Base-by-base conservation (phyloP, 2,888 invertebrate genomes). In the Caenorhabditis doughertyi region DNA sequence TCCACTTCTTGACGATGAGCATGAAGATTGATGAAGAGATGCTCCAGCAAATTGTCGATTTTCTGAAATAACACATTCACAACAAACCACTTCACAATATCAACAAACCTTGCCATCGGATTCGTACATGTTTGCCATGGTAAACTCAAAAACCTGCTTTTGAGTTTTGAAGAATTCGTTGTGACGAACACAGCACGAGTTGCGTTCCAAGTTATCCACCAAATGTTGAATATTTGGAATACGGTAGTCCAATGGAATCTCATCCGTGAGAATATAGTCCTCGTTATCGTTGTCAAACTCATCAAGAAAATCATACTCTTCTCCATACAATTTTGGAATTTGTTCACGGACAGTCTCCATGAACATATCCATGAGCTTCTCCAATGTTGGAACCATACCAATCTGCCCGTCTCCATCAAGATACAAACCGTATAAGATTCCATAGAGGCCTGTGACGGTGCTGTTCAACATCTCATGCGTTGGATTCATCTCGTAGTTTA, bases 21-120 rank as follows among this genome's bases (percentile, higher is more conserved):
- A 2, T 11, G 39, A 13, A 39, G 39, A 39, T 39, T 39, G 39
- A 2, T 39, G 39, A 39, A 39, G 13, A 11, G 2, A 2, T 5
- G 13, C 39, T 39, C 39, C 2, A 8, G 16, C 9, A 11, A 13
- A 16, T 8, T 2, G 9, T 13, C 39, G 13, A 39, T 39, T 2
- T 18, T 18, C 44, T 47, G 44, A 18, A 47, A 25, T 25, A 51
- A 7, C 23, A 2, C 25, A 25, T 13, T 39, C 3, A 8, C 16
- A 2, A 8, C 13, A 11, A 39, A 32, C 32, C 32, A 4, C 32
- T 32, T 11, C 9, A 16, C 39, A 8, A 39, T n/a, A 39, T 13
- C 1, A 62, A 44, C 71, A 35, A 3, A 71, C 71, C 49, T 71
- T n/a, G 49, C 2, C 16, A n/a, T 3, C 11, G 58, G 49, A 71